Base-by-base conservation (phyloP, 2,888 invertebrate genomes). In the Tenthredo scrophulariae region DNA sequence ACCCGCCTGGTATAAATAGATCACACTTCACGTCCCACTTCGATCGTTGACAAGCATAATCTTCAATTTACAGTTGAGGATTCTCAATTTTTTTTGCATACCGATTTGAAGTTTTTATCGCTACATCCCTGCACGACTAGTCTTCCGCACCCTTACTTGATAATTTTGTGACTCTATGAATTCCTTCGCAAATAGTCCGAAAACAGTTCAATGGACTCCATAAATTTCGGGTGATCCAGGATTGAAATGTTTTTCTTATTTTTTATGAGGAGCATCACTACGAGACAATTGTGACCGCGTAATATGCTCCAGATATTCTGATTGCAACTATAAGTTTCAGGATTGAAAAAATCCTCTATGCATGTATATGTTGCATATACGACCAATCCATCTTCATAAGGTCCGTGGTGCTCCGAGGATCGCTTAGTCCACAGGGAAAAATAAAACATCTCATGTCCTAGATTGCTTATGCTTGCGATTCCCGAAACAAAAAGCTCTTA, bases 1-100 rank as follows among this genome's bases (percentile, higher is more conserved):
- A 80, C 80, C 15, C 62, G 80, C 22, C 62, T 40, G 80, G 80
- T 80, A 80, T 62, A 80, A 80, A 80, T 62, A 62, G 80, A 80
- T 80, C 80, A 80, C 80, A 58, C 80, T 62, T 62, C 62, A 58
- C 40, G 18, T 33, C 33, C 6, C 50, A 50, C 50, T 46, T n/a
- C 33, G 33, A 33, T 67, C 29, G 67, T 10, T 33, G 67, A 74
- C 40, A 37, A 74, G 72, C 40, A 37, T 7, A 29, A 74, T 43
- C 40, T 74, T 74, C 72, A 70, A 70, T 70, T 37, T 33, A 29
- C 33, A 70, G 26, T 62, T 62, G 10, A 33, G 26, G 22, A 74
- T 74, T 40, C 22, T 9, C n/a, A 10, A 74, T 22, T 33, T 5
- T 0, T 74, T 26, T 9, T 22, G 29, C 26, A 43, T 22, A 43